These are phyloP conservation scores for Neopelma chrysocephalum DNA, from an alignment of 2,797 vertebrate genomes.

Conservation along the genomic window DNA sequence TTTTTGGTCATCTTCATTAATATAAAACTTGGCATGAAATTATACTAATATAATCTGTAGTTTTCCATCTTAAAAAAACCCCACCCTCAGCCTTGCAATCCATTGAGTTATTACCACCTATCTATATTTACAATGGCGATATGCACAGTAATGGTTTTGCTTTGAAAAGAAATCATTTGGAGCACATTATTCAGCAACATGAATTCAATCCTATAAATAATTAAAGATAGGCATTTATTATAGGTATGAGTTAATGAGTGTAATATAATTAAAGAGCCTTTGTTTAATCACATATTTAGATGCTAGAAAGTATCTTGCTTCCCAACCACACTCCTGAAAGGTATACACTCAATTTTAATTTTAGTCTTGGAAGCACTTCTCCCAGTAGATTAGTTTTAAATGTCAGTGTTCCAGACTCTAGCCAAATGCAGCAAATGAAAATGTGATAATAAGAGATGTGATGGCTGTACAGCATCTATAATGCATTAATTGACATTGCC, in stretches of 20 bases:
- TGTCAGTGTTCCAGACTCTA: constrained; percentile 48
- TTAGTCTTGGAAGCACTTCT: constrained; percentile 26
- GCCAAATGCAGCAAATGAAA: constrained; percentile 50
- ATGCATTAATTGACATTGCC: constrained; percentile 34
- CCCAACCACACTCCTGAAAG: neutral
- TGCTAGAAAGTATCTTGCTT: constrained; percentile 24
- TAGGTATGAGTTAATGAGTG: constrained; percentile 3
- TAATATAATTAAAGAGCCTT: constrained; percentile 7
- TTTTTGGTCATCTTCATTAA: neutral
- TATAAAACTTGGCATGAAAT: neutral
- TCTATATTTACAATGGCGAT: neutral
- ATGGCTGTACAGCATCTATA: constrained; percentile 31
- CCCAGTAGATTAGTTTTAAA: constrained; percentile 61
- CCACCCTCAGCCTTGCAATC: neutral
- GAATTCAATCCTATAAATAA: constrained; percentile 24
- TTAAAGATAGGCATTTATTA: neutral
- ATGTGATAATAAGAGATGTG: constrained; percentile 17
- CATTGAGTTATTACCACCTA: neutral
- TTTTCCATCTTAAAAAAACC: neutral
- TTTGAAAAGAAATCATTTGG: neutral
- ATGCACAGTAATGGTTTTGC: neutral
- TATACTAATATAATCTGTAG: neutral
- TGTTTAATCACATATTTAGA: constrained; percentile 35
- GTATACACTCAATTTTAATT: constrained; percentile 21
- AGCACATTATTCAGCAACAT: constrained; percentile 11